A percentile compares a stretch with the other conserved stretches of the same genome.
These are phyloP conservation scores for Styela plicata DNA, from an alignment of 23 tunicate genomes.

Conservation along the genomic window DNA sequence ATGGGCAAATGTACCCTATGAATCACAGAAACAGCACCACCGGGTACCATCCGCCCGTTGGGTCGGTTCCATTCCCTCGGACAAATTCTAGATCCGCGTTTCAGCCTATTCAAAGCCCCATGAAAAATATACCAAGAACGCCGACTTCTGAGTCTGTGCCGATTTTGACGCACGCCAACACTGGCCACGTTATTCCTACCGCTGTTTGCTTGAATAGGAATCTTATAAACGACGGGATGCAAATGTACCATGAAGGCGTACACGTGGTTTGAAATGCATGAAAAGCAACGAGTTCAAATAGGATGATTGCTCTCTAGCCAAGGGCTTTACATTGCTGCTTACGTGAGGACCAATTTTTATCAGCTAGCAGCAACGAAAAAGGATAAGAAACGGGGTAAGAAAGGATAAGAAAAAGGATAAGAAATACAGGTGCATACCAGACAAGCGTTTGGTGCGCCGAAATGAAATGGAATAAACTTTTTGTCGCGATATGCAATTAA, in stretches of 20 bases:
- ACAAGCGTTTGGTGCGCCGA: no score
- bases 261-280: slow-evolving; percentile 7
- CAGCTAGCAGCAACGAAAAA: no score
- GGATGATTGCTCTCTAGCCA: no score
- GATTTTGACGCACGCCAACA: slow-evolving; percentile 7
- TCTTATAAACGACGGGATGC: slow-evolving; percentile 7
- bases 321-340: no score
- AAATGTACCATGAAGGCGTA: slow-evolving; percentile 19
- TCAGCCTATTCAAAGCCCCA: slow-evolving; percentile 28
- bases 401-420: no score
- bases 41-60: not conserved
- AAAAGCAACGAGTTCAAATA: not conserved
- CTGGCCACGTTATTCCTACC: slow-evolving; percentile 27
- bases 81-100: slow-evolving; percentile 15
- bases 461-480: no score
- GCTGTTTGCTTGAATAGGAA: slow-evolving; percentile 21
- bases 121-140: slow-evolving; percentile 9
- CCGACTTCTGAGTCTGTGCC: slow-evolving; percentile 27
- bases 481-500: no score
- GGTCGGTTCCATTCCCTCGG: slow-evolving; percentile 1
- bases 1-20: not conserved
- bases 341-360: no score
- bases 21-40: not conserved
- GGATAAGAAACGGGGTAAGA: no score
- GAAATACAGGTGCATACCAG: no score